A percentile compares a stretch with the other conserved stretches of the same genome.
Evolutionary conservation across 2,797 vertebrate genomes (phyloP).

Genomic region (Babyrousa celebensis): DNA sequence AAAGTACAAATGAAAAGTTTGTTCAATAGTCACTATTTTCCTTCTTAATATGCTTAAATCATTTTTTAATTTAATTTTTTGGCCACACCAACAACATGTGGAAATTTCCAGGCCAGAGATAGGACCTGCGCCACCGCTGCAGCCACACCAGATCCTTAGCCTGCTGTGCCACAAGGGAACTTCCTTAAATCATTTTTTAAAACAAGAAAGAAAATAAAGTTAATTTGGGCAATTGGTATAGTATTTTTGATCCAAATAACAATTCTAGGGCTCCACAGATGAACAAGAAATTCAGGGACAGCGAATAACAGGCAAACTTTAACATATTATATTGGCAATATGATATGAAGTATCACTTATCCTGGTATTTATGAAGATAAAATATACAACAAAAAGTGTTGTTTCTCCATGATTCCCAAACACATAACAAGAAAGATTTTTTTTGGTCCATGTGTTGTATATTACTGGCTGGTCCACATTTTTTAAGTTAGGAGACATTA

Average conservation of each 20-base stretch:
- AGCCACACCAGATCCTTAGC: no score
- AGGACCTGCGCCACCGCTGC: no score
- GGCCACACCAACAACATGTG: no score
- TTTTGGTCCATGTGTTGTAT: neutral
- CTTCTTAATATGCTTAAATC: neutral
- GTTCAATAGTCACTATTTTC: neutral
- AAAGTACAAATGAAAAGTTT: neutral
- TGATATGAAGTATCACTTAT: neutral
- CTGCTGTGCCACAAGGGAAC: no score
- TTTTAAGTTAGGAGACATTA: neutral
- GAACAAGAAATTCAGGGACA: neutral
- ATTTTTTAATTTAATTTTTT: no score
- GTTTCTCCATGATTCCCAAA: neutral
- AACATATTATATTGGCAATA: neutral
- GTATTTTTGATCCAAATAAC: constrained; percentile 29
- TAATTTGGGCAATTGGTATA: neutral
- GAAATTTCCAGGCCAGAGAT: no score
- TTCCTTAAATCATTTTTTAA: neutral
- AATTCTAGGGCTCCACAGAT: neutral
- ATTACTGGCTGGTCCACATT: neutral
- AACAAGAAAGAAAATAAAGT: neutral
- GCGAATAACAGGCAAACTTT: neutral
- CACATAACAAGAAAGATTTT: neutral
- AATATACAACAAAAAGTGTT: neutral
- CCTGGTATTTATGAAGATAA: neutral